A percentile compares a stretch with the other conserved stretches of the same genome.
Conservation (phyloP, 2,113 vertebrate genomes). For the Orycteropus afer region DNA sequence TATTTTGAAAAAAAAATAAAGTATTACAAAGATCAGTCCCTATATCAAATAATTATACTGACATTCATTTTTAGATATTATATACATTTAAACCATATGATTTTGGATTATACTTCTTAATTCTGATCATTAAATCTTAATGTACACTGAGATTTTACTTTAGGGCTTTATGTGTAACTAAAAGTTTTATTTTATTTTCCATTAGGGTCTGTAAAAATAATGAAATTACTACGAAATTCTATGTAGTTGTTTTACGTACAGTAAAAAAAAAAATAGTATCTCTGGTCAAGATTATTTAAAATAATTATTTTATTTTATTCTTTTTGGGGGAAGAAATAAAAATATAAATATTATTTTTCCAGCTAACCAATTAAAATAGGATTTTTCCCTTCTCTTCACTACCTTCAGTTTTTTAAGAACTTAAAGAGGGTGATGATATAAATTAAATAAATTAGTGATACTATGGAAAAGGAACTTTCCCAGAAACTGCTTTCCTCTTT, state of each 20-base stretch:
- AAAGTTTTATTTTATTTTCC: background rate
- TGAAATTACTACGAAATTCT: background rate
- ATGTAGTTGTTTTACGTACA: background rate
- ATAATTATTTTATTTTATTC: slow-evolving; percentile 39
- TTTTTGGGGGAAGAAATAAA: background rate
- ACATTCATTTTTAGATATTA: slow-evolving; percentile 29
- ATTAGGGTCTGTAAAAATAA: background rate
- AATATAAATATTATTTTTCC: background rate
- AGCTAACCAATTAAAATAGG: slow-evolving; percentile 14
- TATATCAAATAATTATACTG: slow-evolving; percentile 24
- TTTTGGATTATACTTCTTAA: background rate
- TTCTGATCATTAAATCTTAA: background rate
- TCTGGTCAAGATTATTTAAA: background rate
- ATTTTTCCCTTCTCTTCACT: background rate
- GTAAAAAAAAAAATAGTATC: background rate
- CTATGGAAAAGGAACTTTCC: background rate
- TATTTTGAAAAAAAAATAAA: background rate
- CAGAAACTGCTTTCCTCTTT: background rate
- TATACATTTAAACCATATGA: too few relatives aligned
- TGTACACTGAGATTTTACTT: slow-evolving; percentile 6
- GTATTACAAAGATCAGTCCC: slow-evolving; percentile 18
- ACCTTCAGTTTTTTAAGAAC: background rate
- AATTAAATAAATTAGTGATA: background rate
- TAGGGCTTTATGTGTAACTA: background rate
- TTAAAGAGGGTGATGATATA: background rate